Evolutionary conservation across 2,888 invertebrate species (phyloP), one percentile per base, ranked within the genome.

Genomic region (Dromius quadrimaculatus): DNA sequence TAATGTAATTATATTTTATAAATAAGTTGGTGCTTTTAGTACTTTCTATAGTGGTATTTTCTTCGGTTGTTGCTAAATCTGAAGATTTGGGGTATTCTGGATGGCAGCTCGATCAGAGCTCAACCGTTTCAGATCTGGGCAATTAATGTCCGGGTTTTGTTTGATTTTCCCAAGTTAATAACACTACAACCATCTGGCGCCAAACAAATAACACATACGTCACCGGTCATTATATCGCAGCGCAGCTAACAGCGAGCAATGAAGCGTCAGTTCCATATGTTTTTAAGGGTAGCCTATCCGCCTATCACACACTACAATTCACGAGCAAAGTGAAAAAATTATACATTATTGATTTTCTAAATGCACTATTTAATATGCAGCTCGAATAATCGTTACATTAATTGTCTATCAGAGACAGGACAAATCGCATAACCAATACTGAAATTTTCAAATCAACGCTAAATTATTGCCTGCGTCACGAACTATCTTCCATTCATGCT

Each of bases 91-190:
- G n/a, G n/a, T n/a, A n/a, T n/a, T n/a, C n/a, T n/a, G n/a, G 15
- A 54, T 61, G 38, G 62, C 62, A 62, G 41, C 57, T 8, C 41
- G 41, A 66, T 57, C 54, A 54, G 36, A 38, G 28, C 28, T 28
- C 28, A 28, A 54, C 11, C 50, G 50, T 17, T 54, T n/a, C 50
- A 28, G 78, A 79, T 80, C 77, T 76, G 74, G 76, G 76, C 81
- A 83, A 83, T 83, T 82, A 82, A 82, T 82, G 82, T 82, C 81
- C 78, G 79, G 62, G 78, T 80, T 81, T 82, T 83, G 83, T 83
- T 83, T 83, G 83, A 83, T 83, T 83, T 83, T 62, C 81, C 80
- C 82, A 81, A 83, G 83, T 83, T 83, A 83, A 83, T 83, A 83
- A 83, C 83, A 81, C 81, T 80, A 79, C 78, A 78, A 80, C 83